Conservation (phyloP, 2,113 vertebrate species). For the Vulpes vulpes region DNA sequence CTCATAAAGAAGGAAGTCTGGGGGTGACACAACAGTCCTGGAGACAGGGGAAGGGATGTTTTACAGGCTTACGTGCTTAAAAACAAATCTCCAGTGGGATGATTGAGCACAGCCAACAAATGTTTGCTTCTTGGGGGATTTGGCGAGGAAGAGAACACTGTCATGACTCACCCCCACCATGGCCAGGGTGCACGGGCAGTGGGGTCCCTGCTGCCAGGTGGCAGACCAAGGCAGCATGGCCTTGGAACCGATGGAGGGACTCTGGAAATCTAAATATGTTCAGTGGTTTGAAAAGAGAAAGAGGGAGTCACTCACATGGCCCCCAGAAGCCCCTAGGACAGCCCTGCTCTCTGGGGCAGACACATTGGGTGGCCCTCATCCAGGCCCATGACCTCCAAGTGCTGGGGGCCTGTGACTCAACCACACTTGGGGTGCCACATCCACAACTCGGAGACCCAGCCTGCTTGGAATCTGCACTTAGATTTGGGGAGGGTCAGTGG, state of each 20-base stretch:
- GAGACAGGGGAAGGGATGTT: constrained; percentile 31
- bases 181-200: background rate
- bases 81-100: constrained; percentile 29
- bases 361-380: rapidly evolving
- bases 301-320: rapidly evolving
- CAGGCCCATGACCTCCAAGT: rapidly evolving
- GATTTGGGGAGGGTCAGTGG: background rate
- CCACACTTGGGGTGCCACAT: too few species aligned
- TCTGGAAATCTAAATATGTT: rapidly evolving
- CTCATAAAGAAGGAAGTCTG: constrained; percentile 75
- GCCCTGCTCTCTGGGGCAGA: rapidly evolving
- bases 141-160: background rate
- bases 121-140: constrained; percentile 27
- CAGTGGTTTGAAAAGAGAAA: background rate
- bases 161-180: background rate
- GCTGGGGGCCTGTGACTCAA: too few species aligned
- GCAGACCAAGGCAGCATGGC: rapidly evolving
- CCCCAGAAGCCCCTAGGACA: background rate
- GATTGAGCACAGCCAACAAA: constrained; percentile 56
- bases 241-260: rapidly evolving
- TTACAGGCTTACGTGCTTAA: constrained; percentile 69
- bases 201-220: background rate
- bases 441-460: rapidly evolving
- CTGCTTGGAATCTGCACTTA: rapidly evolving
- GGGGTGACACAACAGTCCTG: background rate